Conservation (phyloP, 2,113 vertebrate species). For the Centropus unirufus region DNA sequence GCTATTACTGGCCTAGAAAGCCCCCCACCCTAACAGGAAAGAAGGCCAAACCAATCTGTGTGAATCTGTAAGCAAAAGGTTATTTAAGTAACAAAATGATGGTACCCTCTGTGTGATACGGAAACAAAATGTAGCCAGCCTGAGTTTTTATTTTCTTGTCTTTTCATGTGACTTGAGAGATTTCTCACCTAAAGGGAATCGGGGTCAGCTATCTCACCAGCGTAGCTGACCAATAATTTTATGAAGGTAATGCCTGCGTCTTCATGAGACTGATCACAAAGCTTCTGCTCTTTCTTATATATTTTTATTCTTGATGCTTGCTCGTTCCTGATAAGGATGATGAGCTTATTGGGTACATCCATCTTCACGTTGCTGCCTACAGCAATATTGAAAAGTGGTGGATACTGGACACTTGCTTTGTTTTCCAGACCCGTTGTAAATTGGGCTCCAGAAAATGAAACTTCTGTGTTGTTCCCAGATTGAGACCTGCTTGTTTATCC, state of each 20-base stretch:
- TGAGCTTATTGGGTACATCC: neutral
- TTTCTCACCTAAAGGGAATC: neutral
- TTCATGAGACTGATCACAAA: neutral
- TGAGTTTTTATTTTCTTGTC: neutral
- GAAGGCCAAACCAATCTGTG: neutral
- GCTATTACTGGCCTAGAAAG: neutral
- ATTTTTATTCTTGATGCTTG: neutral
- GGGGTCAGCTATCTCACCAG: neutral
- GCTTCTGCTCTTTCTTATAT: neutral
- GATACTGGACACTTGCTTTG: neutral
- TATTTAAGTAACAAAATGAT: neutral
- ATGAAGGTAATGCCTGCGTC: neutral
- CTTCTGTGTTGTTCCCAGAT: constrained; percentile 21
- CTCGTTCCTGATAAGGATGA: neutral
- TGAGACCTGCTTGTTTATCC: constrained; percentile 65
- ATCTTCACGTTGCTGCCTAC: neutral
- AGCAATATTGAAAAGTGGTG: neutral
- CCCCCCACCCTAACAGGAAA: neutral
- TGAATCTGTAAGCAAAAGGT: neutral
- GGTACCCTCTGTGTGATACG: neutral
- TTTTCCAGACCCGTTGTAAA: neutral
- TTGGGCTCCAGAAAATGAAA: constrained; percentile 28
- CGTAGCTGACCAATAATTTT: neutral
- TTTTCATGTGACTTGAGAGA: neutral
- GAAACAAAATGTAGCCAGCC: neutral